A percentile compares a stretch with the other conserved stretches of the same genome.
Evolutionary conservation across 2,888 invertebrate genomes (phyloP).

Genomic region (Epirrhoe tristata): DNA sequence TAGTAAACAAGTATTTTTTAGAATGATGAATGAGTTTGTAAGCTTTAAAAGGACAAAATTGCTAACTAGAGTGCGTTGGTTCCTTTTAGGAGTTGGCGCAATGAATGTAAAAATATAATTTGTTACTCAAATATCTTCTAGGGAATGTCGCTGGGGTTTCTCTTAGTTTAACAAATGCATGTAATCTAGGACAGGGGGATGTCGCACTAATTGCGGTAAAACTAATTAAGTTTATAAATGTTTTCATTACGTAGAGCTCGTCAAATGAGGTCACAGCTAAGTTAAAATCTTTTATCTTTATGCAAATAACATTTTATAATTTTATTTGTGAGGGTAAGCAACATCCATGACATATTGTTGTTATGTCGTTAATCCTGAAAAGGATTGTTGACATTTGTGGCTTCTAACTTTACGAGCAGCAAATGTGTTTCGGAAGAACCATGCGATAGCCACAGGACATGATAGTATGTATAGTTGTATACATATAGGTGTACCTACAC

Average conservation of each 20-base stretch:
- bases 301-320: constrained; percentile 27
- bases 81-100: too few species aligned
- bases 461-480: neutral
- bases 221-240: constrained; percentile 46
- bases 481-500: too few species aligned
- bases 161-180: constrained; percentile 17
- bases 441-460: neutral
- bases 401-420: neutral
- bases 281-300: constrained; percentile 21
- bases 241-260: constrained; percentile 45
- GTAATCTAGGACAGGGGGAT: constrained; percentile 15
- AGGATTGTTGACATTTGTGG: neutral
- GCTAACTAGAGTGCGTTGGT: too few species aligned
- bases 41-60: too few species aligned
- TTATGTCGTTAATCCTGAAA: neutral
- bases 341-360: neutral
- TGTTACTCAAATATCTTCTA: neutral
- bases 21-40: too few species aligned
- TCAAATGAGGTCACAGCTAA: constrained; percentile 39
- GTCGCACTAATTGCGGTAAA: constrained; percentile 34
- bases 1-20: too few species aligned
- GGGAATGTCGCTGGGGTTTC: neutral
- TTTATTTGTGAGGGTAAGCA: neutral
- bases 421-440: neutral
- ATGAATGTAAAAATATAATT: too few species aligned